Base-by-base conservation (phyloP, 2,113 vertebrate species). In the Aptenodytes forsteri region DNA sequence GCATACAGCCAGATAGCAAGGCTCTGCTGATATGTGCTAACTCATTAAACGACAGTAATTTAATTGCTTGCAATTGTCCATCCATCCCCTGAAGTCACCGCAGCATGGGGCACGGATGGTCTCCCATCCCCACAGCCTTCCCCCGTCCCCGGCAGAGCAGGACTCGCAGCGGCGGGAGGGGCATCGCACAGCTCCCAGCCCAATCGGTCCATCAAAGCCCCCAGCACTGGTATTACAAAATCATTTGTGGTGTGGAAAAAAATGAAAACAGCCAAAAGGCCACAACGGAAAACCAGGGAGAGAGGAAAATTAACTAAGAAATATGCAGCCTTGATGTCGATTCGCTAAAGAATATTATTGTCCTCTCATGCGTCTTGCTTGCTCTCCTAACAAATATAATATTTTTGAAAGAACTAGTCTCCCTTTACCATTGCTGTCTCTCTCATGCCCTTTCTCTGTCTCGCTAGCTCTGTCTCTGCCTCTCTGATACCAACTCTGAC, bases 401-500 rank as follows among this genome's bases (percentile, higher is more conserved):
- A 90, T 96, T 97, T 96, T 96, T 89, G 91, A 97, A 83, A 79
- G 77, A 71, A 91, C 59, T 49, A 32, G 85, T 75, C 67, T 59
- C 89, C 85, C 72, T 70, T 72, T 88, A 59, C 69, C 67, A 79
- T 10, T 26, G 78, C 97, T 97, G 90, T 69, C 83, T 95, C 94
- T 95, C 95, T 87, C 58, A 8, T 87, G 93, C 96, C 91, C 95
- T 97, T 97, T 94, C 97, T 98, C 98, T 98, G 95, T 97, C 97
- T 98, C 89, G 93, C 93, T 91, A 78, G 97, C 95, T 98, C 96
- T 95, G 96, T 93, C 97, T 96, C 97, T 98, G 95, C 94, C 97
- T 98, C 96, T 94, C 97, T 89, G 89, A 96, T 96, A 93, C 96
- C 97, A 97, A 97, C 97, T 97, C 97, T 93, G 95, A 97, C 98